These are phyloP conservation scores for Bradysia coprophila DNA, from an alignment of 1,140 invertebrate genomes.

Conservation along the genomic window DNA sequence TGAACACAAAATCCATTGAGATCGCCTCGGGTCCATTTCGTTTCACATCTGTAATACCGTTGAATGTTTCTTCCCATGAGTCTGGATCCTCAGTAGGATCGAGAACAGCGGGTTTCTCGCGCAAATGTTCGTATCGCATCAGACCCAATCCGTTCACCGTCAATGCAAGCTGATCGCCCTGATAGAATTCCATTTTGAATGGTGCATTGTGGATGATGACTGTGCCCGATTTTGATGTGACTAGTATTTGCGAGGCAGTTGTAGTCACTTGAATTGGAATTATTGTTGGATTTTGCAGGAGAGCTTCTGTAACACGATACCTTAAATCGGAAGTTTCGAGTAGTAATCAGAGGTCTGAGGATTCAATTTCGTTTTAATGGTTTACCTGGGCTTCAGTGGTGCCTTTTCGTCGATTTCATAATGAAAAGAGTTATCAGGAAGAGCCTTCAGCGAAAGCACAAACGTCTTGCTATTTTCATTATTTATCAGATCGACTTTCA, in stretches of 20 bases:
- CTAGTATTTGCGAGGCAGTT: too few relatives aligned
- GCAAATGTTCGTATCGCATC: constrained; percentile 80
- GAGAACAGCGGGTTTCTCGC: constrained; percentile 40
- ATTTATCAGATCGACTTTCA: too few relatives aligned
- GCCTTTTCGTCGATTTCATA: constrained; percentile 74
- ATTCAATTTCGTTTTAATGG: too few relatives aligned
- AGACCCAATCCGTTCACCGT: constrained; percentile 76
- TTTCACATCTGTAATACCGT: constrained; percentile 83
- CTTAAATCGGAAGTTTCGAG: constrained; percentile 54
- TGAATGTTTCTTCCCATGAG: constrained; percentile 94
- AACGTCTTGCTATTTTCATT: too few relatives aligned
- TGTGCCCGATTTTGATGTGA: too few relatives aligned
- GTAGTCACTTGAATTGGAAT: constrained; percentile 35
- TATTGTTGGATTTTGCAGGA: background rate
- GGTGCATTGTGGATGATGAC: constrained; percentile 54
- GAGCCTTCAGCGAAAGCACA: too few relatives aligned
- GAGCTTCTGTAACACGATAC: background rate
- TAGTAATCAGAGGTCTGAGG: constrained; percentile 51
- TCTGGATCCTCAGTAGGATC: constrained; percentile 51
- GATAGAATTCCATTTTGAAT: constrained; percentile 70
- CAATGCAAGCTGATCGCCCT: constrained; percentile 51
- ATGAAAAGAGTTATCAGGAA: too few relatives aligned
- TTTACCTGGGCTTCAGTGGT: constrained; percentile 63
- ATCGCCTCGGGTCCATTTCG: constrained; percentile 89
- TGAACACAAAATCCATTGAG: constrained; percentile 86